Evolutionary conservation across 37 sponge, comb jelly and placozoan species (phyloP).

Genomic region (Bolinopsis microptera): DNA sequence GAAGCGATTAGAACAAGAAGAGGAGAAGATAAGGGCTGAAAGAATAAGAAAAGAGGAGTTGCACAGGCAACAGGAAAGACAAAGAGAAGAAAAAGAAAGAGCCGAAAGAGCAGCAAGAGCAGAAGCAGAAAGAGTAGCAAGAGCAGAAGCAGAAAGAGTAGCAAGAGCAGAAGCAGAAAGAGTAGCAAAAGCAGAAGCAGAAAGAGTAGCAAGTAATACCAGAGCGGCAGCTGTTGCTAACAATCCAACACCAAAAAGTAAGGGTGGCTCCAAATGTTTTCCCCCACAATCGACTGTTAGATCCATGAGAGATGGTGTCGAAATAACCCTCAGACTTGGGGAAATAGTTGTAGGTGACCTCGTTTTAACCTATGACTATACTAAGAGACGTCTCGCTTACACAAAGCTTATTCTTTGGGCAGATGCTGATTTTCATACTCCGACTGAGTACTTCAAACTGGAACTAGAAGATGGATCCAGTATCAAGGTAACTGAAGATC

Average conservation of each 20-base stretch:
- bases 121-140: neutral
- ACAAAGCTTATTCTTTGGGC: neutral
- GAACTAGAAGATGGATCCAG: neutral
- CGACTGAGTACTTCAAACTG: neutral
- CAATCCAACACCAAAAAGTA: neutral
- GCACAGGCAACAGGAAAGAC: neutral
- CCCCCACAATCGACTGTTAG: neutral
- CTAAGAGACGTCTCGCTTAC: neutral
- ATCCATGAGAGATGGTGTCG: neutral
- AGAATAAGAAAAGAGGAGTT: neutral
- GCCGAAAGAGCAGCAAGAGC: neutral
- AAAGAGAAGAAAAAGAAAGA: neutral
- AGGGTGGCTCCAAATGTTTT: neutral
- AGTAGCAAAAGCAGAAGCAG: neutral
- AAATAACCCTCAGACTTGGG: neutral
- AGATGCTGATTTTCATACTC: neutral
- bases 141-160: neutral
- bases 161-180: neutral
- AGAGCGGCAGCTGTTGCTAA: neutral
- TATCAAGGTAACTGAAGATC: neutral
- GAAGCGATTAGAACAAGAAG: neutral
- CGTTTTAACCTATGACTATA: neutral
- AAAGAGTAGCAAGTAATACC: neutral
- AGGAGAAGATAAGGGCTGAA: neutral
- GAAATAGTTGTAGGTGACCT: neutral